Percentiles rank a stretch among this genome's conserved stretches.
phyloP scores from a whole-genome alignment of 1,140 invertebrate species.

The Cotesia vestalis region DNA sequence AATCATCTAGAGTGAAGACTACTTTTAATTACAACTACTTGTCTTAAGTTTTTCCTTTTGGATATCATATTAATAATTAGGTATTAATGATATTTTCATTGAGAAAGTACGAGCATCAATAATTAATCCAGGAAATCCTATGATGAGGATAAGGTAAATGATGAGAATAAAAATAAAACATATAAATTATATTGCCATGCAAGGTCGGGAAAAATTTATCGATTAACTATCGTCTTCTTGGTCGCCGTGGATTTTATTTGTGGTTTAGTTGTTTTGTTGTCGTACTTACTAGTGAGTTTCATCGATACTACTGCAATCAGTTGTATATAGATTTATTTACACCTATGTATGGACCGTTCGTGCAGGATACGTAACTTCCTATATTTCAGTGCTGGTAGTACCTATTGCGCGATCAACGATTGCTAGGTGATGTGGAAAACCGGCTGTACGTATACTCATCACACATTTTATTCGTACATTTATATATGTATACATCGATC shows the following conservation, averaged over 20 bases:
- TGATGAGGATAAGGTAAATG: neutral
- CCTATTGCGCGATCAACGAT: constrained; percentile 2
- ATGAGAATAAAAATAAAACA: neutral
- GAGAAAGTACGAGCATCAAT: neutral
- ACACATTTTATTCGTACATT: no score
- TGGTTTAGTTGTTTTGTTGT: no score
- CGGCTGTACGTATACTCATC: constrained; percentile 3
- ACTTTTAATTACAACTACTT: no score
- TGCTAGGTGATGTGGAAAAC: neutral
- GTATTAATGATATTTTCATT: no score
- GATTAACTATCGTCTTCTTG: constrained; percentile 9
- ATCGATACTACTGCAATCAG: constrained; percentile 3
- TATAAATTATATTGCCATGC: neutral
- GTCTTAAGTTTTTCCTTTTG: no score
- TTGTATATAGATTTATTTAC: neutral
- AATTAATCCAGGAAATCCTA: neutral
- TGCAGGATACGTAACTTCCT: constrained; percentile 13
- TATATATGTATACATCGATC: no score
- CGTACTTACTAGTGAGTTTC: neutral
- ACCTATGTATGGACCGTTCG: constrained; percentile 13
- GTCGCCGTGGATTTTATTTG: no score
- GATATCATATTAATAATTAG: no score
- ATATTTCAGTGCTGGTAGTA: neutral
- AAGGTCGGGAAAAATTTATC: constrained; percentile 6
- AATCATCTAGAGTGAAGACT: no score